phyloP scores from a whole-genome alignment of 2,888 invertebrate species.

The Rhimphoctona megacephalus region DNA sequence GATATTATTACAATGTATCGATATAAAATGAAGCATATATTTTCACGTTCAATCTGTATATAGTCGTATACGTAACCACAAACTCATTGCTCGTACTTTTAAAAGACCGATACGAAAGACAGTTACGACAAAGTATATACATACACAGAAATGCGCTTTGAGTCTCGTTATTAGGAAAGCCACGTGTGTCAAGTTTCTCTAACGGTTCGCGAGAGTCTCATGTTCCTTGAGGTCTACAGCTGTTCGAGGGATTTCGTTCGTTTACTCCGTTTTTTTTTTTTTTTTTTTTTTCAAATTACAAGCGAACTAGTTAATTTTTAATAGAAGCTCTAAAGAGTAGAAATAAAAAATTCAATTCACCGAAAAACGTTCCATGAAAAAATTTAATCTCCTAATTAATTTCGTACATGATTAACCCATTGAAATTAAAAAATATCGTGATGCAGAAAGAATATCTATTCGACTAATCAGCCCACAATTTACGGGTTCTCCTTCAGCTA shows the following conservation, averaged over 20 bases:
- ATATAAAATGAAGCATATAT: not conserved
- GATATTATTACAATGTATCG: not conserved
- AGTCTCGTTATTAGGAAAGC: slow-evolving; percentile 69
- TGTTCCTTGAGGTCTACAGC: slow-evolving; percentile 46
- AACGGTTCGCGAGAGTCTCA: slow-evolving; percentile 68
- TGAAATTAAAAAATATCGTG: not conserved
- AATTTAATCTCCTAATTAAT: not conserved
- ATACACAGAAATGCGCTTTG: slow-evolving; percentile 51
- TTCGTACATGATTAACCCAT: not conserved
- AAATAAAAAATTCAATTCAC: not conserved
- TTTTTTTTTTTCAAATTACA: slow-evolving; percentile 28
- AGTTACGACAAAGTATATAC: slow-evolving; percentile 13
- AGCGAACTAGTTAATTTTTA: not conserved
- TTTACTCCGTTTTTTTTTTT: slow-evolving; percentile 53
- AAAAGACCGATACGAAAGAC: slow-evolving; percentile 23
- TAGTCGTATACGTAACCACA: slow-evolving; percentile 14
- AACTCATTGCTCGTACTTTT: slow-evolving; percentile 12
- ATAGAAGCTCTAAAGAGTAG: not conserved
- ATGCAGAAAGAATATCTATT: not conserved
- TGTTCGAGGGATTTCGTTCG: slow-evolving; percentile 26
- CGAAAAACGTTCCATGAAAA: not conserved
- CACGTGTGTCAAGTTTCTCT: slow-evolving; percentile 73
- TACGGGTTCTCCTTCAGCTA: not conserved
- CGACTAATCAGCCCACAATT: not conserved
- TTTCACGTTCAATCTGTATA: not conserved